These are phyloP conservation scores for Harpagifer antarcticus DNA, from an alignment of 2,797 vertebrate genomes.

Conservation along the genomic window DNA sequence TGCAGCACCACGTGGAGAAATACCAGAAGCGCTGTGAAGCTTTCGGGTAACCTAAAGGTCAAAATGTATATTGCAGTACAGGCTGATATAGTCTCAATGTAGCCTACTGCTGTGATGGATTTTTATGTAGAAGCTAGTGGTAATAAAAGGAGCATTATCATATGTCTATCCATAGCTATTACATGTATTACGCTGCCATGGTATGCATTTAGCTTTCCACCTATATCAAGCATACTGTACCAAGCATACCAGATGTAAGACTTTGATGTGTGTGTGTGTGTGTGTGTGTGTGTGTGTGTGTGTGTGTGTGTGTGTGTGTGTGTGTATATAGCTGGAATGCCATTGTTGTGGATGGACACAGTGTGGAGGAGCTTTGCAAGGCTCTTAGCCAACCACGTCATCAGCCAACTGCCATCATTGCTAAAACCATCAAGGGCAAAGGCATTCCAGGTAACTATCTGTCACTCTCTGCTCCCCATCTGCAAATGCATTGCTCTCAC, in stretches of 20 bases:
- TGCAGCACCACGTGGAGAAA: slow-evolving; percentile 94
- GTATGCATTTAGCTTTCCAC: slow-evolving; percentile 4
- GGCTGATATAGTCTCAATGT: background rate
- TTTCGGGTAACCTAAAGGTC: slow-evolving; percentile 87
- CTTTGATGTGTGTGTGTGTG: slow-evolving; percentile 25
- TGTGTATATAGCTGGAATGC: slow-evolving; percentile 89
- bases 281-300: slow-evolving; percentile 30
- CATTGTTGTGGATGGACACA: slow-evolving; percentile 95
- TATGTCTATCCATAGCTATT: background rate
- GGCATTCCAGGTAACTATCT: slow-evolving; percentile 91
- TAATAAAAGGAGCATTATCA: background rate
- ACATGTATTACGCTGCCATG: background rate
- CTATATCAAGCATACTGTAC: background rate
- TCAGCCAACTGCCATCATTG: slow-evolving; percentile 94
- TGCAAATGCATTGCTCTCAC: background rate
- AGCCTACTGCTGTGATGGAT: background rate
- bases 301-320: slow-evolving; percentile 30
- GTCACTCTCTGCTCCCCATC: slow-evolving; percentile 1
- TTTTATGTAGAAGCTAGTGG: background rate
- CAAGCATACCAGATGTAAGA: slow-evolving; percentile 10
- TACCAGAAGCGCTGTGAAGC: slow-evolving; percentile 96
- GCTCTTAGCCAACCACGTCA: slow-evolving; percentile 93
- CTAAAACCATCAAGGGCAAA: slow-evolving; percentile 95
- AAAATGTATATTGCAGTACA: background rate
- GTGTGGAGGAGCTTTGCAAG: slow-evolving; percentile 96